These are phyloP conservation scores for Pogonocherus hispidulus DNA, from an alignment of 2,888 invertebrate species.

Conservation along the genomic window DNA sequence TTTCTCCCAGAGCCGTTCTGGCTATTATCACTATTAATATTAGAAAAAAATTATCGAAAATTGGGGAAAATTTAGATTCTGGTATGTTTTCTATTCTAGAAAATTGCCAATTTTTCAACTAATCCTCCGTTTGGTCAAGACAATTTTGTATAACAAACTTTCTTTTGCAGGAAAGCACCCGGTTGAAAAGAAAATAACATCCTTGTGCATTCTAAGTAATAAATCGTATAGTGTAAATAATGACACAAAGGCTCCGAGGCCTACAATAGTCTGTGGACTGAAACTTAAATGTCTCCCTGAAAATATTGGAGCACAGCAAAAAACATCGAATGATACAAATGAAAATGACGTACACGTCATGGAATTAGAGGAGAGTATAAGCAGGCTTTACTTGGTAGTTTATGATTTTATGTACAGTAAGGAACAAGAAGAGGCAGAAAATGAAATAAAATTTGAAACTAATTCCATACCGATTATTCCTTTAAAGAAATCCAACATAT, in stretches of 20 bases:
- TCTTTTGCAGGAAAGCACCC: constrained; percentile 62
- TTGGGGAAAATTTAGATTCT: too few species aligned
- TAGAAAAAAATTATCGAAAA: too few species aligned
- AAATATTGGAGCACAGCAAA: constrained; percentile 12
- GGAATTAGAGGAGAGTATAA: constrained; percentile 9
- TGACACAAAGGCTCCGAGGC: constrained; percentile 59
- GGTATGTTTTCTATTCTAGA: too few species aligned
- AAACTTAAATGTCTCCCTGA: constrained; percentile 59
- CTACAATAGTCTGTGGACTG: constrained; percentile 71
- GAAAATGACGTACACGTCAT: constrained; percentile 10
- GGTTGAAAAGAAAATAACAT: constrained; percentile 66
- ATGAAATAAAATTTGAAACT: constrained; percentile 53
- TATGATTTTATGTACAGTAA: constrained; percentile 80
- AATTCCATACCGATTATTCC: constrained; percentile 26
- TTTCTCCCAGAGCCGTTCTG: too few species aligned
- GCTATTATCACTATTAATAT: too few species aligned
- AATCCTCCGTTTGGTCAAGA: too few species aligned
- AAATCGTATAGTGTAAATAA: constrained; percentile 37
- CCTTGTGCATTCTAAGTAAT: constrained; percentile 68
- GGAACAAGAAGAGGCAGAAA: constrained; percentile 68
- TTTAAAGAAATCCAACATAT: constrained; percentile 43
- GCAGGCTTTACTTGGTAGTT: constrained; percentile 74
- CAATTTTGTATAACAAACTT: constrained; percentile 6
- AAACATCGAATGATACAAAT: constrained; percentile 2
- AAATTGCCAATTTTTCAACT: too few species aligned